Evolutionary conservation across 2,797 vertebrate species (phyloP).

Genomic region (Anabas testudineus): DNA sequence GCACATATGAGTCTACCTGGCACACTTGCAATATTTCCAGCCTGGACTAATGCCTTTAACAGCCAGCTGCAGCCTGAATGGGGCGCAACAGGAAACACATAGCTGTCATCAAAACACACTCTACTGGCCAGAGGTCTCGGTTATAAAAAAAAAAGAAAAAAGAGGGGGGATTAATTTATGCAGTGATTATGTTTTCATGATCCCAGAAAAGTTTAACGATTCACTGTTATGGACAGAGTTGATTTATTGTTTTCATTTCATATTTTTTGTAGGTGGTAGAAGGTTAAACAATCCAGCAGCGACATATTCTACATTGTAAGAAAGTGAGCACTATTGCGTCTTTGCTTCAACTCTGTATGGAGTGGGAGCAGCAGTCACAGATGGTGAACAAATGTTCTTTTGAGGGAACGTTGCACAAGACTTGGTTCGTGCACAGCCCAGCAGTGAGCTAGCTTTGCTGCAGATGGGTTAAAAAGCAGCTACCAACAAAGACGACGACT

Average conservation of each 20-base stretch:
- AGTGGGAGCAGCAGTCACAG: constrained; percentile 77
- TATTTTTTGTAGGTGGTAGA: constrained; percentile 25
- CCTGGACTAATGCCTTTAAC: constrained; percentile 75
- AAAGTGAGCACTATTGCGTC: constrained; percentile 48
- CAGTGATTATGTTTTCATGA: constrained; percentile 75
- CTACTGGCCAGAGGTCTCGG: constrained; percentile 59
- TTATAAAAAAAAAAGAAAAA: constrained; percentile 58
- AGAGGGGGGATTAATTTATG: constrained; percentile 64
- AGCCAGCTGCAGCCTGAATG: constrained; percentile 75
- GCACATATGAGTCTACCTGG: constrained; percentile 67
- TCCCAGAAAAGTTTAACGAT: constrained; percentile 48
- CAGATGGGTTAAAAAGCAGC: constrained; percentile 70
- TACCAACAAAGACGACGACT: constrained; percentile 57
- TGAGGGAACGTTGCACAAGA: constrained; percentile 75
- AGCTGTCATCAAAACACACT: constrained; percentile 80
- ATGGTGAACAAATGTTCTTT: constrained; percentile 82
- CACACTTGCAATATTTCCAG: constrained; percentile 73
- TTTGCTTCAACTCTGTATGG: constrained; percentile 64
- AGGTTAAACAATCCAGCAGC: constrained; percentile 37
- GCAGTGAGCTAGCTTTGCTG: constrained; percentile 67
- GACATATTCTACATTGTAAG: constrained; percentile 45
- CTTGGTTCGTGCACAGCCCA: constrained; percentile 64
- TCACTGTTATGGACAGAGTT: constrained; percentile 38
- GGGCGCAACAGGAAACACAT: constrained; percentile 78
- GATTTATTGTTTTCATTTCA: constrained; percentile 39